Evolutionary conservation across 1,140 invertebrate genomes (phyloP).

Genomic region (Megalonaias nervosa): DNA sequence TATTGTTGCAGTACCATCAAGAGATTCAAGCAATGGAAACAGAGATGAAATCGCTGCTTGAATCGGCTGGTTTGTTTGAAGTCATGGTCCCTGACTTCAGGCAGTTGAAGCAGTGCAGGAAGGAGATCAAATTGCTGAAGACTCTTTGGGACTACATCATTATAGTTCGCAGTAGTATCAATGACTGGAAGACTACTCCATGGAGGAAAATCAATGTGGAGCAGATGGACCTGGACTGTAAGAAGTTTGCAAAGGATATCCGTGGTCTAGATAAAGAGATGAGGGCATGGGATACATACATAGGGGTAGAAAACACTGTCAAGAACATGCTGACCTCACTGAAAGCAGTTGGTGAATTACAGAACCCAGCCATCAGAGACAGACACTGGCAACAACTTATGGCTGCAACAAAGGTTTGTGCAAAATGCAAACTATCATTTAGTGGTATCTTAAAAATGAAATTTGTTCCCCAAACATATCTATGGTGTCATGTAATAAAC

Average conservation of each 20-base stretch:
- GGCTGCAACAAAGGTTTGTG: slow-evolving; percentile 89
- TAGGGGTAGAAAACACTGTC: slow-evolving; percentile 66
- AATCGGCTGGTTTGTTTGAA: slow-evolving; percentile 94
- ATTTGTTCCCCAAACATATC: too few relatives aligned
- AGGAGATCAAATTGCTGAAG: slow-evolving; percentile 91
- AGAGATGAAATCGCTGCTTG: slow-evolving; percentile 88
- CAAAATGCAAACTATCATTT: too few relatives aligned
- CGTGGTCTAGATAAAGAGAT: slow-evolving; percentile 88
- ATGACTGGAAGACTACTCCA: slow-evolving; percentile 96
- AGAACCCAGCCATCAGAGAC: slow-evolving; percentile 95
- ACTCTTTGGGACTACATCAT: slow-evolving; percentile 96
- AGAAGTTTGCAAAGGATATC: slow-evolving; percentile 89
- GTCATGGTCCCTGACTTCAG: slow-evolving; percentile 95
- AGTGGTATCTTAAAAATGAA: too few relatives aligned
- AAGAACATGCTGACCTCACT: slow-evolving; percentile 72
- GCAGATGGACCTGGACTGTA: slow-evolving; percentile 98
- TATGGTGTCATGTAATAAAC: too few relatives aligned
- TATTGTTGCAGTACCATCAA: slow-evolving; percentile 72
- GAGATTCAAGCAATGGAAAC: slow-evolving; percentile 84
- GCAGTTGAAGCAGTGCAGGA: slow-evolving; percentile 89
- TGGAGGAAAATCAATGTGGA: slow-evolving; percentile 97
- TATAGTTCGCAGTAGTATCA: slow-evolving; percentile 90
- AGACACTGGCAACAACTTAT: slow-evolving; percentile 97
- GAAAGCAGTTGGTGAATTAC: slow-evolving; percentile 89
- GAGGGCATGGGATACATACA: slow-evolving; percentile 87